Conservation (phyloP, 2,888 invertebrate genomes). For the Merodon equestris region DNA sequence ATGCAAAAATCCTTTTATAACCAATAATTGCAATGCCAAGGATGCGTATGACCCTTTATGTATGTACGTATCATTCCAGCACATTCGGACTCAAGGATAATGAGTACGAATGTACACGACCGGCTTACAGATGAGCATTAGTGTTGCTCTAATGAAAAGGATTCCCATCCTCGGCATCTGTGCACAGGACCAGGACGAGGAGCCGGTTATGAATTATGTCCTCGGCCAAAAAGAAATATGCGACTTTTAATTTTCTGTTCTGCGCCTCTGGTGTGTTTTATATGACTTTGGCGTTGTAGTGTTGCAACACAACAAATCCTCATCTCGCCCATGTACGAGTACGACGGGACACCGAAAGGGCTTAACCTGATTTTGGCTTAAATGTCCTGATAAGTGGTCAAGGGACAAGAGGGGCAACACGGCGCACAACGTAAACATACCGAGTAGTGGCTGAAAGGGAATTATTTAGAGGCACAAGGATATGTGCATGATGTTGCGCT, state of each 20-base stretch:
- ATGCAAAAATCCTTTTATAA: conserved; percentile 17
- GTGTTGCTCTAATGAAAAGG: conserved; percentile 50
- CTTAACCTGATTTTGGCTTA: conserved; percentile 63
- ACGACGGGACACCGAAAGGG: conserved; percentile 46
- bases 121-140: conserved; percentile 28
- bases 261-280: conserved; percentile 7
- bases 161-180: conserved; percentile 14
- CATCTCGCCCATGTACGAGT: background rate
- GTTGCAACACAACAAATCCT: conserved; percentile 34
- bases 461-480: conserved; percentile 52
- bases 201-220: conserved; percentile 50
- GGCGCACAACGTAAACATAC: background rate
- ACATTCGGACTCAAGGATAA: conserved; percentile 22
- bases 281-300: conserved; percentile 27
- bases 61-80: conserved; percentile 14
- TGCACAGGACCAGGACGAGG: background rate
- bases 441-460: conserved; percentile 59
- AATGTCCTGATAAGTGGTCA: conserved; percentile 68
- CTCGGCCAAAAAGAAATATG: conserved; percentile 44
- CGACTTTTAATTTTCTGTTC: conserved; percentile 49
- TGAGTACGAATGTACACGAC: conserved; percentile 22
- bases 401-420: conserved; percentile 30
- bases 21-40: conserved; percentile 37
- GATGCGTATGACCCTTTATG: conserved; percentile 18
- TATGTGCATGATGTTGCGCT: too few relatives aligned